Percentiles rank a stretch among this genome's conserved stretches.
Conservation (phyloP, 2,797 vertebrate genomes). For the Euthynnus affinis region DNA sequence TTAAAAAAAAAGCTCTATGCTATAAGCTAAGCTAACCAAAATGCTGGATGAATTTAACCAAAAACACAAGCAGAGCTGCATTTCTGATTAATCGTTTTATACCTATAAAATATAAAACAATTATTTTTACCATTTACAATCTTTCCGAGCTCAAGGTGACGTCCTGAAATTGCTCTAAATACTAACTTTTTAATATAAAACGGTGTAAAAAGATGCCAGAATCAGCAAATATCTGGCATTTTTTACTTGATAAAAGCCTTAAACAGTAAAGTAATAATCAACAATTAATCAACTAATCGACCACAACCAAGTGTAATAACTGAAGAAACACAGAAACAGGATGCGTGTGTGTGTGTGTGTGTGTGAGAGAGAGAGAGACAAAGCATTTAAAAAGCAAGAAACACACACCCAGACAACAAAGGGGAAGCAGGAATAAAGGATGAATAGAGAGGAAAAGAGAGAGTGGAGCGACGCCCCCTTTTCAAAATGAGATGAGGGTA, state of each 20-base stretch:
- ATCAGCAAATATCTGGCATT: neutral
- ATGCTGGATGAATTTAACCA: too few relatives aligned
- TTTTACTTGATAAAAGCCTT: neutral
- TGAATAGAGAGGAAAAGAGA: constrained; percentile 34
- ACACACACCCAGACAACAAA: constrained; percentile 41
- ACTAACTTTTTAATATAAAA: too few relatives aligned
- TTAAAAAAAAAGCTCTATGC: too few relatives aligned
- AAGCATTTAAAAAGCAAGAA: neutral
- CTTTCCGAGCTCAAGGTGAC: too few relatives aligned
- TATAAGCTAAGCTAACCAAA: too few relatives aligned
- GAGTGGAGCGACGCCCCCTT: constrained; percentile 1
- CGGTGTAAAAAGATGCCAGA: too few relatives aligned
- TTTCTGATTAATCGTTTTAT: too few relatives aligned
- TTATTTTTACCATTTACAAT: too few relatives aligned
- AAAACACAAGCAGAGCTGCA: too few relatives aligned
- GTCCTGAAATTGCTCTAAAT: too few relatives aligned
- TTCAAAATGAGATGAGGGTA: constrained; percentile 52
- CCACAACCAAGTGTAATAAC: neutral
- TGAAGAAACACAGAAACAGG: neutral
- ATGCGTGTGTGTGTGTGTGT: neutral
- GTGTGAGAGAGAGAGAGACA: neutral
- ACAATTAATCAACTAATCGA: neutral
- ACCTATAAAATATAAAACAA: too few relatives aligned
- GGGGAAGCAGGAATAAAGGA: constrained; percentile 20
- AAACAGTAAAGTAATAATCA: neutral